A percentile compares a stretch with the other conserved stretches of the same genome.
Conservation (phyloP, 2,888 invertebrate genomes). For the Didymodactylos carnosus region DNA sequence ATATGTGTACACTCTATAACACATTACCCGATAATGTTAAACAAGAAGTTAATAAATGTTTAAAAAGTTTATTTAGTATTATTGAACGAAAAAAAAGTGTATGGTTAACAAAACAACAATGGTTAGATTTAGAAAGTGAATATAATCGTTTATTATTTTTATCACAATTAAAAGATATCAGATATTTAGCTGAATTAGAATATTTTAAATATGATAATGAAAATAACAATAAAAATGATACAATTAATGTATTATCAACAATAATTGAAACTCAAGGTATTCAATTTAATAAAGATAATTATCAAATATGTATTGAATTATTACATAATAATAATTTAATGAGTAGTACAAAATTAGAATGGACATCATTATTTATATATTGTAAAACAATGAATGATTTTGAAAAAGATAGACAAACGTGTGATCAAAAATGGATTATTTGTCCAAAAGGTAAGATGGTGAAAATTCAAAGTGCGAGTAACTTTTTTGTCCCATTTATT, state of each 20-base stretch:
- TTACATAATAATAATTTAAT: neutral
- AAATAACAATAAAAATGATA: neutral
- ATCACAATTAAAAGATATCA: too few relatives aligned
- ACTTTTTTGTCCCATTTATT: too few relatives aligned
- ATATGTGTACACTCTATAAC: neutral
- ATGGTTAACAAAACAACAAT: neutral
- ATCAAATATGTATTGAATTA: neutral
- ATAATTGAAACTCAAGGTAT: neutral
- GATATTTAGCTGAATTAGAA: neutral
- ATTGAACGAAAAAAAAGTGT: neutral
- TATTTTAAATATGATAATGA: neutral
- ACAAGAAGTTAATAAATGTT: neutral
- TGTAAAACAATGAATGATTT: neutral
- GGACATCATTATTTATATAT: neutral
- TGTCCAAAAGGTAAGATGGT: neutral
- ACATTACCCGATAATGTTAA: neutral
- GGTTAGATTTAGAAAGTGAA: neutral
- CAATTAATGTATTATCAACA: too few relatives aligned
- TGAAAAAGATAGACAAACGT: neutral
- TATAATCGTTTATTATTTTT: neutral
- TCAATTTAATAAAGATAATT: neutral
- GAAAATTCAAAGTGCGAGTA: neutral
- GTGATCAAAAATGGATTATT: neutral
- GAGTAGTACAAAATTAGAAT: too few relatives aligned
- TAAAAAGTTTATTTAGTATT: neutral